Base-by-base conservation (phyloP, 1,140 invertebrate species). In the Palaemon carinicauda region DNA sequence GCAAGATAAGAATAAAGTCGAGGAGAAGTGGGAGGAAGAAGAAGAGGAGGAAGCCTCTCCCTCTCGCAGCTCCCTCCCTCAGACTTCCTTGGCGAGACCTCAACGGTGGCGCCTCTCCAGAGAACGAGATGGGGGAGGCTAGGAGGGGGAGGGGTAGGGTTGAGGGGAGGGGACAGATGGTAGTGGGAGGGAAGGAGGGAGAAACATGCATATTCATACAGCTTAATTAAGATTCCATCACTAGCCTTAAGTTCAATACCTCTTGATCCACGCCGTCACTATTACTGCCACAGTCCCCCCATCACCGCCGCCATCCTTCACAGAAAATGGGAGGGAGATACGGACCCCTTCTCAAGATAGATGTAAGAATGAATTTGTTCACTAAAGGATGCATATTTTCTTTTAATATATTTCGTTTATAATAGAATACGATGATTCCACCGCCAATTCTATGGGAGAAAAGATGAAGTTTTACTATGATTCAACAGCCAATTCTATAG, bases 141-240 rank as follows among this genome's bases (percentile, higher is more conserved):
- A 24, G 3, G 69, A 73, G 69, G 69, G 21, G 31, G 21, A 41
- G 56, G 33, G 21, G 60, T n/a, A n/a, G 65, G 15, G 21, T 14
- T 27, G 29, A 73, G 80, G 69, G 17, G 14, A 41, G 82, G 27
- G 41, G n/a, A n/a, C n/a, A n/a, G n/a, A n/a, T n/a, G n/a, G n/a
- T n/a, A n/a, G n/a, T n/a, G 19, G 52, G 73, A 50, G 52, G 56
- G n/a, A 60, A 21, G 82, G 33, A 33, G 83, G 51, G 65, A 80
- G 83, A 73, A 86, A 86, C 83, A 86, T 86, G 83, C 83, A 86
- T 86, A 86, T 86, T 86, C 83, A 86, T 86, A 86, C 77, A 86
- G 50, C 83, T 86, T 86, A 79, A 86, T 86, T 86, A 86, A 86
- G 83, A 86, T 86, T 86, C 83, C 83, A 86, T 86, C 83, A 60